A percentile compares a stretch with the other conserved stretches of the same genome.
phyloP scores from a whole-genome alignment of 2,113 vertebrate species.

The Actinemys pallida region DNA sequence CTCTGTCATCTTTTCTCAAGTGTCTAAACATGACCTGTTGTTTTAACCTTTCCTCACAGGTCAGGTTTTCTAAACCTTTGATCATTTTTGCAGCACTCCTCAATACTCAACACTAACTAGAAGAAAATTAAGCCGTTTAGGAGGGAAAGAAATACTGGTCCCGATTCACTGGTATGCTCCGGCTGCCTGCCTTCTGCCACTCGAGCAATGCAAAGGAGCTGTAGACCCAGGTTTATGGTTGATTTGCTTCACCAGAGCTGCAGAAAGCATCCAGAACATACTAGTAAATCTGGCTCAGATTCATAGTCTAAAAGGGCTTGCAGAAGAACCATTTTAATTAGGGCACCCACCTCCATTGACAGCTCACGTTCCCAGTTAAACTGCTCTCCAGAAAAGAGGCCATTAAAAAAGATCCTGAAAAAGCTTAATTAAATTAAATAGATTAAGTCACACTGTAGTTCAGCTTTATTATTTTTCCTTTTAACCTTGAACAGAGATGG shows the following conservation, averaged over 20 bases:
- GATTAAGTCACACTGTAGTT: background rate
- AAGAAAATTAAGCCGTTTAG: conserved; percentile 48
- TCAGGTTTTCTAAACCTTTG: background rate
- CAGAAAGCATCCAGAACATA: conserved; percentile 5
- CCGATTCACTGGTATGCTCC: background rate
- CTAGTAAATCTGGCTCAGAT: conserved; percentile 33
- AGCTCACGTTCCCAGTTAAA: conserved; percentile 12
- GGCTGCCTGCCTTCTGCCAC: background rate
- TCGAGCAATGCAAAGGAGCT: conserved; percentile 18
- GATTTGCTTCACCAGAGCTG: conserved; percentile 12
- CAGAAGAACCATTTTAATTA: background rate
- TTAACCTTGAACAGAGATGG: background rate
- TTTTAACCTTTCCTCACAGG: background rate
- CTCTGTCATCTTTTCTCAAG: no score
- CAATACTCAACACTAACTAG: background rate
- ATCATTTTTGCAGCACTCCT: background rate
- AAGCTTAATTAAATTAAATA: background rate
- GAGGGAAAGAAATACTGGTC: conserved; percentile 27
- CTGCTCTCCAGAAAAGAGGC: background rate
- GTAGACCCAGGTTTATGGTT: conserved; percentile 22
- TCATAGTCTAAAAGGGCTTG: background rate
- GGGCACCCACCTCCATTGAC: background rate
- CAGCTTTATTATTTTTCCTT: background rate
- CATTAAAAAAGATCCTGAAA: background rate
- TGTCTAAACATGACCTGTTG: background rate